phyloP scores from a whole-genome alignment of 2,113 vertebrate genomes.

The Limanda limanda region DNA sequence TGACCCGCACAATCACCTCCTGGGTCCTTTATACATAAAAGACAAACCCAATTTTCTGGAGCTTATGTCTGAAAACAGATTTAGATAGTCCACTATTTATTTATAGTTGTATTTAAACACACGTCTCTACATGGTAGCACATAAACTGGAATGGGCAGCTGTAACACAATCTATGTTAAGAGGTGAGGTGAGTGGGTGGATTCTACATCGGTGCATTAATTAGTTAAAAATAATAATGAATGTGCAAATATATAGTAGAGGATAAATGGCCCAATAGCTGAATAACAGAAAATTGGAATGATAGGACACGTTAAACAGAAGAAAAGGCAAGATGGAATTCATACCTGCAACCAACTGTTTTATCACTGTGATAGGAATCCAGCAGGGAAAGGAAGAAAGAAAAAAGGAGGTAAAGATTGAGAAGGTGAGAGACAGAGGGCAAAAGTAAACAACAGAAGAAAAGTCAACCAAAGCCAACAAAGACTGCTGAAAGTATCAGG shows the following conservation, averaged over 20 bases:
- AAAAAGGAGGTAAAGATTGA: slow-evolving; percentile 40
- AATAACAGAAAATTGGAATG: slow-evolving; percentile 23
- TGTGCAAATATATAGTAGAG: neutral
- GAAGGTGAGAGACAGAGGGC: slow-evolving; percentile 52
- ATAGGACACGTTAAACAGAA: slow-evolving; percentile 21
- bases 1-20: too few species aligned
- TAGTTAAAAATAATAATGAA: neutral
- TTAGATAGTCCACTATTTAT: neutral
- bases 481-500: slow-evolving; percentile 27
- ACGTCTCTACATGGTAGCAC: slow-evolving; percentile 2
- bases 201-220: slow-evolving; percentile 14
- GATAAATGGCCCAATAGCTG: neutral
- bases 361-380: slow-evolving; percentile 78
- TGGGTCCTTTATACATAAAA: too few species aligned
- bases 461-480: slow-evolving; percentile 59
- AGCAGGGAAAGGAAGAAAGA: slow-evolving; percentile 66
- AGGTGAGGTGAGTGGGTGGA: slow-evolving; percentile 11
- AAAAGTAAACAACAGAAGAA: slow-evolving; percentile 65
- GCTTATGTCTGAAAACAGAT: too few species aligned
- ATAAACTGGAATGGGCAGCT: slow-evolving; percentile 2
- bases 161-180: slow-evolving; percentile 54
- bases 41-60: too few species aligned
- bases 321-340: slow-evolving; percentile 60
- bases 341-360: slow-evolving; percentile 83
- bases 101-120: neutral